Evolutionary conservation across 2,113 vertebrate species (phyloP).

Genomic region (Pao palembangensis): DNA sequence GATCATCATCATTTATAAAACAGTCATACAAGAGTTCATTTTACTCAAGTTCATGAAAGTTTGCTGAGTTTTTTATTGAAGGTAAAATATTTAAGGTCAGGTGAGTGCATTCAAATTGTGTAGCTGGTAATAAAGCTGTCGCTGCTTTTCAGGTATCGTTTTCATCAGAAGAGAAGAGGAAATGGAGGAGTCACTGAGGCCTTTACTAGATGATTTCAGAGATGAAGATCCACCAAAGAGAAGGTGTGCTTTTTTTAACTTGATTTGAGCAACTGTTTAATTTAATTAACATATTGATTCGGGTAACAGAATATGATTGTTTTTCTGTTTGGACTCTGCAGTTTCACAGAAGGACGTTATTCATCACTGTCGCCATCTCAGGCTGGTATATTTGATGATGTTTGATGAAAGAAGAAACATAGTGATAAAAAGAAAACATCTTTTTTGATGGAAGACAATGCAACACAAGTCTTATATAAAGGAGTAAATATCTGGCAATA

Average conservation of each 20-base stretch:
- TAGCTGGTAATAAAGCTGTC: too few species aligned
- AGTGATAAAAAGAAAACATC: not conserved
- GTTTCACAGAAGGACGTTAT: conserved; percentile 82
- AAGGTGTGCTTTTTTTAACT: conserved; percentile 76
- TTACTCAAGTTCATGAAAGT: too few species aligned
- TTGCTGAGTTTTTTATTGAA: too few species aligned
- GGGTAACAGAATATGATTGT: not conserved
- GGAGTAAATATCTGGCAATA: too few species aligned
- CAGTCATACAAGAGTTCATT: too few species aligned
- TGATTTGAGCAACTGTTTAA: not conserved
- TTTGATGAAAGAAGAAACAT: conserved; percentile 54
- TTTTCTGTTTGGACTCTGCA: conserved; percentile 47
- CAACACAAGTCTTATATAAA: not conserved
- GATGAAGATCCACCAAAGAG: conserved; percentile 77
- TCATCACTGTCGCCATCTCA: conserved; percentile 83
- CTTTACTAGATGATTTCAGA: conserved; percentile 83
- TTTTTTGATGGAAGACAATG: not conserved
- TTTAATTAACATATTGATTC: not conserved
- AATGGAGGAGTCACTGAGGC: conserved; percentile 78
- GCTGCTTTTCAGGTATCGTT: conserved; percentile 62
- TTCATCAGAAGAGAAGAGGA: conserved; percentile 76
- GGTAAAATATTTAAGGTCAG: too few species aligned
- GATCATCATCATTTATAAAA: too few species aligned
- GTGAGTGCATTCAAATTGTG: too few species aligned
- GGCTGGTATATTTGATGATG: conserved; percentile 82